phyloP scores from a whole-genome alignment of 2,113 vertebrate genomes.

The Tenrec ecaudatus region DNA sequence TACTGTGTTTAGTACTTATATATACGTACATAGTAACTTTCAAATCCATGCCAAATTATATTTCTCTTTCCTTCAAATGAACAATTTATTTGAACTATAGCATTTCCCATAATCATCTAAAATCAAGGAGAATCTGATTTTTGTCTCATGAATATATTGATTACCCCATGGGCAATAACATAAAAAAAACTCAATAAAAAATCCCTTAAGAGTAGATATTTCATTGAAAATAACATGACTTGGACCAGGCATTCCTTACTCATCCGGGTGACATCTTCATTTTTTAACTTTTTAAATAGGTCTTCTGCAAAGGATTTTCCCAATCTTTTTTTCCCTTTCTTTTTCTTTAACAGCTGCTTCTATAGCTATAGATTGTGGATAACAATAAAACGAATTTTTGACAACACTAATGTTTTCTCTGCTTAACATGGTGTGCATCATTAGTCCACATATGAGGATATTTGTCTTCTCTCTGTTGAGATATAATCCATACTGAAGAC shows the following conservation, averaged over 20 bases:
- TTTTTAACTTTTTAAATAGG: not conserved
- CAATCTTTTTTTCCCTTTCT: not conserved
- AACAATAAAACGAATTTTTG: not conserved
- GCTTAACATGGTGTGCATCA: not conserved
- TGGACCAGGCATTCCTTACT: not conserved
- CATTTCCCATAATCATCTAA: not conserved
- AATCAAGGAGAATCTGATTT: constrained; percentile 1
- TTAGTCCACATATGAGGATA: not conserved
- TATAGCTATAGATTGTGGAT: not conserved
- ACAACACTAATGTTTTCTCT: not conserved
- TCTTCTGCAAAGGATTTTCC: not conserved
- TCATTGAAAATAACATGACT: not conserved
- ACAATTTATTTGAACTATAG: not conserved
- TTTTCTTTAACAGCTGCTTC: not conserved
- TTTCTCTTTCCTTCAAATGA: not conserved
- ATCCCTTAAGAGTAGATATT: no score
- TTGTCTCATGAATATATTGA: no score
- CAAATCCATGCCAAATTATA: not conserved
- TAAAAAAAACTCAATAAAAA: no score
- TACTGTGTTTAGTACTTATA: not conserved
- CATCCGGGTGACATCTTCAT: not conserved
- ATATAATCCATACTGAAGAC: not conserved
- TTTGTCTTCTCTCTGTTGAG: not conserved
- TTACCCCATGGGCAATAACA: no score
- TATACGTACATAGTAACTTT: not conserved